These are phyloP conservation scores for Caenorhabditis briggsae DNA, from an alignment of 1,140 invertebrate species.

Conservation along the genomic window DNA sequence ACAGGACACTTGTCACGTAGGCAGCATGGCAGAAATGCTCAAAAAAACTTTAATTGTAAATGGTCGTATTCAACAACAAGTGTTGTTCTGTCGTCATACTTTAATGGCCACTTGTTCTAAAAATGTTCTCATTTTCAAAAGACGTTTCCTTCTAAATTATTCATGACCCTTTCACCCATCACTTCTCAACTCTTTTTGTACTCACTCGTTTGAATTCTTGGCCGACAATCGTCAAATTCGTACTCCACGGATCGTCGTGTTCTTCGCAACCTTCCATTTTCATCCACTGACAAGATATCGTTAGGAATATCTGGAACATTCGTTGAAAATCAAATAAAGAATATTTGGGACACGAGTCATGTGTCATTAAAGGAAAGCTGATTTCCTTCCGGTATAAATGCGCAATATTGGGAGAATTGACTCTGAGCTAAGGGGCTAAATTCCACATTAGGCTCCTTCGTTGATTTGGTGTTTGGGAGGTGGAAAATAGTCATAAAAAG, in stretches of 20 bases:
- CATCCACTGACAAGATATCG: not conserved
- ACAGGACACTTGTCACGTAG: too few species aligned
- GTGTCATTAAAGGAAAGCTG: slow-evolving; percentile 20
- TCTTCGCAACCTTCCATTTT: not conserved
- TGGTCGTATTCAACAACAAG: too few species aligned
- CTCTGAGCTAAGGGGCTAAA: not conserved
- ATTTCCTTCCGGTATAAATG: slow-evolving; percentile 23
- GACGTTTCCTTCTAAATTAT: not conserved
- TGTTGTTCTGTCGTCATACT: too few species aligned
- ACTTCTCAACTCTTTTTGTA: not conserved
- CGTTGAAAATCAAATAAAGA: not conserved
- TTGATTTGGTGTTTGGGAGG: slow-evolving; percentile 12
- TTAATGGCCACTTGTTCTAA: too few species aligned
- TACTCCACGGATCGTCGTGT: slow-evolving; percentile 29
- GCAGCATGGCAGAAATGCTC: too few species aligned
- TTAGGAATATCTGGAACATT: slow-evolving; percentile 32
- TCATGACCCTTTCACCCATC: not conserved
- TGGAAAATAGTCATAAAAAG: not conserved
- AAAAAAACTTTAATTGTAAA: too few species aligned
- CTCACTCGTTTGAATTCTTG: slow-evolving; percentile 25
- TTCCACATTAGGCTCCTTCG: not conserved
- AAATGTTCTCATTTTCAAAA: too few species aligned
- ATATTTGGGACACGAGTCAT: not conserved
- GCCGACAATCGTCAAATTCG: slow-evolving; percentile 38
- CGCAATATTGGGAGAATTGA: not conserved